Conservation (phyloP, 2,113 vertebrate species). For the Uropsilus gracilis region DNA sequence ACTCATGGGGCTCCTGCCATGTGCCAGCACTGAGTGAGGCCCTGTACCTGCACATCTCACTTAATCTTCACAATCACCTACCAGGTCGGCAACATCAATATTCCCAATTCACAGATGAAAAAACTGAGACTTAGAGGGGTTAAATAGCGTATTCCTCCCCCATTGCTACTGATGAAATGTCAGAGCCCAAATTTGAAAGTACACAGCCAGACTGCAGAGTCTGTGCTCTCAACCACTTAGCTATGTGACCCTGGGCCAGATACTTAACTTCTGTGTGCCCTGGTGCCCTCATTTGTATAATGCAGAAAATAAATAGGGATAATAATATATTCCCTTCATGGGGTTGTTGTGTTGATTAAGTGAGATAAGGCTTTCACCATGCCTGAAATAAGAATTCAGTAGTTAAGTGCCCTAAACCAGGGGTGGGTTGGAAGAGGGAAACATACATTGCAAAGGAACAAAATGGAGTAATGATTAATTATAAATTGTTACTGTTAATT, state of each 20-base stretch:
- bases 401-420: neutral
- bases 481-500: neutral
- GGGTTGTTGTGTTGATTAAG: neutral
- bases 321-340: neutral
- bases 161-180: neutral
- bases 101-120: conserved; percentile 16
- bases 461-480: neutral
- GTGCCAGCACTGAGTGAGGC: neutral
- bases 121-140: conserved; percentile 1
- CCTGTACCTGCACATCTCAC: neutral
- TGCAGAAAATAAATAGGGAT: neutral
- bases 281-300: conserved; percentile 10
- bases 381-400: neutral
- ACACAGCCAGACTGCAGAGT: neutral
- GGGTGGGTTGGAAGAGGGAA: neutral
- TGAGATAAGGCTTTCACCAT: neutral
- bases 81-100: neutral
- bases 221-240: neutral
- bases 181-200: neutral
- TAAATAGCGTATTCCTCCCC: neutral
- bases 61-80: neutral
- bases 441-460: neutral
- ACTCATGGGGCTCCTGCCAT: neutral
- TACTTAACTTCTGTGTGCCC: neutral
- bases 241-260: neutral